Conservation (phyloP, 2,113 vertebrate genomes). For the Aegotheles bennettii region DNA sequence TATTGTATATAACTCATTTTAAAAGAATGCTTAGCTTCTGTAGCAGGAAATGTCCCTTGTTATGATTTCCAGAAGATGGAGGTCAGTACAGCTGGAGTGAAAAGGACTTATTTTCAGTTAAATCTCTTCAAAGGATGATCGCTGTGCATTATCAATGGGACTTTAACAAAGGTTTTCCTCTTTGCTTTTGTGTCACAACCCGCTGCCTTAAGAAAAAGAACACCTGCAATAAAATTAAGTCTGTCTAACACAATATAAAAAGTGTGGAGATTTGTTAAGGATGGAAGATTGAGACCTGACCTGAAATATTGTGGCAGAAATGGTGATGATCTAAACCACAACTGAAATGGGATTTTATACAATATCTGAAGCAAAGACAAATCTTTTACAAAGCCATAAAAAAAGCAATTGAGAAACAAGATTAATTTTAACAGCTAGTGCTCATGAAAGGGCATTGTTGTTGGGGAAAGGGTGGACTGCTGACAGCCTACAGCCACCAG, state of each 20-base stretch:
- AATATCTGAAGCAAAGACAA: neutral
- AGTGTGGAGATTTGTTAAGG: slow-evolving; percentile 4
- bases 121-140: slow-evolving; percentile 26
- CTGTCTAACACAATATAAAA: slow-evolving; percentile 10
- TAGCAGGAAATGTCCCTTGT: neutral
- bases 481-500: neutral
- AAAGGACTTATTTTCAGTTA: slow-evolving; percentile 31
- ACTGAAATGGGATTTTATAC: slow-evolving; percentile 22
- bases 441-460: neutral
- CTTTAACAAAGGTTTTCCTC: slow-evolving; percentile 16
- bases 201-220: neutral
- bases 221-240: slow-evolving; percentile 3
- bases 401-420: neutral
- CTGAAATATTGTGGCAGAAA: slow-evolving; percentile 33
- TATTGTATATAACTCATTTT: slow-evolving; percentile 7
- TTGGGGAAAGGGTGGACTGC: neutral
- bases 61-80: neutral
- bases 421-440: neutral
- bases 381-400: slow-evolving; percentile 33
- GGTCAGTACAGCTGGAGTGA: neutral
- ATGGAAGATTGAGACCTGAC: slow-evolving; percentile 3
- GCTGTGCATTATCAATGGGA: neutral
- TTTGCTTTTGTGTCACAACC: neutral
- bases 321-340: neutral
- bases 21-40: slow-evolving; percentile 19